Percentiles rank a stretch among this genome's conserved stretches.
Evolutionary conservation across 2,888 invertebrate genomes (phyloP).

Genomic region (Andrena trimmerana): DNA sequence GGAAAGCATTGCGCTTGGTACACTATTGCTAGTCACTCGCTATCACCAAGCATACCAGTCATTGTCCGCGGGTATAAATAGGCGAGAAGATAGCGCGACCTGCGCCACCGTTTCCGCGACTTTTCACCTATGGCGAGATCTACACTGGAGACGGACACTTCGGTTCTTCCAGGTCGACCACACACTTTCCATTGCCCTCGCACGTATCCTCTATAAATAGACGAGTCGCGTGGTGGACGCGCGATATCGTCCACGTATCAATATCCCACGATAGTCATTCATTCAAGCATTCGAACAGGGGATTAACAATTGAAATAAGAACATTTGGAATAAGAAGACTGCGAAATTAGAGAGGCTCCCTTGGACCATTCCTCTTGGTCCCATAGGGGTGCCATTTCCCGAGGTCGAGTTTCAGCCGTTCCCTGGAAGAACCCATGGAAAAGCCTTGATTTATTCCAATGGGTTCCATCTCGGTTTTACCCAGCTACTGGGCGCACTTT

Average conservation of each 20-base stretch:
- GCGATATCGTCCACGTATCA: conserved; percentile 51
- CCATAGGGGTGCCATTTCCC: not conserved
- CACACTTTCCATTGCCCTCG: conserved; percentile 35
- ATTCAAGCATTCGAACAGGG: too few relatives aligned
- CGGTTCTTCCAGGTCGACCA: not conserved
- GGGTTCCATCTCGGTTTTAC: not conserved
- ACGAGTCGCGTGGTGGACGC: conserved; percentile 40
- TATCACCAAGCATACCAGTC: conserved; percentile 48
- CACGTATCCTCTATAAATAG: conserved; percentile 61
- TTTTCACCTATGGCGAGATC: conserved; percentile 10
- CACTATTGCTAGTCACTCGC: not conserved
- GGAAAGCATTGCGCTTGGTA: not conserved
- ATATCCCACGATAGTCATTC: conserved; percentile 29
- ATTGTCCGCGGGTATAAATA: conserved; percentile 47
- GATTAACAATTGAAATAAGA: too few relatives aligned
- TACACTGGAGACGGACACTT: too few relatives aligned
- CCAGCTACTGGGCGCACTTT: not conserved
- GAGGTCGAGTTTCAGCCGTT: not conserved
- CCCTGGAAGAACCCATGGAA: not conserved
- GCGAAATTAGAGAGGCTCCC: not conserved
- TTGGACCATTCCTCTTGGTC: not conserved
- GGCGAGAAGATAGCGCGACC: conserved; percentile 15
- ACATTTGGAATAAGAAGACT: not conserved
- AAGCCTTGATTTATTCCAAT: conserved; percentile 12
- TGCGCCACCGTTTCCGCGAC: conserved; percentile 4